phyloP scores from a whole-genome alignment of 2,888 invertebrate species.

The Sphaerophoria taeniata region DNA sequence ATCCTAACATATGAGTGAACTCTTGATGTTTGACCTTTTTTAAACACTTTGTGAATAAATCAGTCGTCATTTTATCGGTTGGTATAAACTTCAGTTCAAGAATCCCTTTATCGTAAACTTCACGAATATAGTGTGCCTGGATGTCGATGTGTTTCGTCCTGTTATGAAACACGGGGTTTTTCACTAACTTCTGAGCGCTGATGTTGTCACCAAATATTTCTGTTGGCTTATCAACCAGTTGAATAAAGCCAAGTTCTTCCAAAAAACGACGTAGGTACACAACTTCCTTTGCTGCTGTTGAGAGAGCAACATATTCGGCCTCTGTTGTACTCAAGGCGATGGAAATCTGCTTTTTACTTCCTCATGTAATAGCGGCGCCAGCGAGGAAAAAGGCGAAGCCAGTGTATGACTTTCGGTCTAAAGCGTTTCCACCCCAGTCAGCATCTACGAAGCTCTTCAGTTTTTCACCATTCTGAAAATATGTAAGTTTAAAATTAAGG shows the following conservation, averaged over 20 bases:
- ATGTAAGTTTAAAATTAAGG: conserved; percentile 31
- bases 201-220: no score
- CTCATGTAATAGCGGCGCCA: conserved; percentile 53
- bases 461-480: conserved; percentile 15
- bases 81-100: conserved; percentile 31
- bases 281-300: conserved; percentile 47
- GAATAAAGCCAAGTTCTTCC: neutral
- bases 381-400: conserved; percentile 54
- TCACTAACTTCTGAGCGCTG: conserved; percentile 22
- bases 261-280: conserved; percentile 34
- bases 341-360: conserved; percentile 30
- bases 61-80: neutral
- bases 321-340: no score
- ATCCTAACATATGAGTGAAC: neutral
- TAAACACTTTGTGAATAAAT: no score
- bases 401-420: conserved; percentile 61
- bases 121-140: conserved; percentile 40
- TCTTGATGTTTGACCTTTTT: neutral
- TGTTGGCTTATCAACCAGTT: no score
- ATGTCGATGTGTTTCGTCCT: conserved; percentile 18
- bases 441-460: conserved; percentile 62
- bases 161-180: conserved; percentile 35
- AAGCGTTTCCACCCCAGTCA: conserved; percentile 67
- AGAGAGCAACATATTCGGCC: conserved; percentile 49
- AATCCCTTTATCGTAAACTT: conserved; percentile 29